Conservation (phyloP, 2,888 invertebrate species). For the Drosophila ustulata region DNA sequence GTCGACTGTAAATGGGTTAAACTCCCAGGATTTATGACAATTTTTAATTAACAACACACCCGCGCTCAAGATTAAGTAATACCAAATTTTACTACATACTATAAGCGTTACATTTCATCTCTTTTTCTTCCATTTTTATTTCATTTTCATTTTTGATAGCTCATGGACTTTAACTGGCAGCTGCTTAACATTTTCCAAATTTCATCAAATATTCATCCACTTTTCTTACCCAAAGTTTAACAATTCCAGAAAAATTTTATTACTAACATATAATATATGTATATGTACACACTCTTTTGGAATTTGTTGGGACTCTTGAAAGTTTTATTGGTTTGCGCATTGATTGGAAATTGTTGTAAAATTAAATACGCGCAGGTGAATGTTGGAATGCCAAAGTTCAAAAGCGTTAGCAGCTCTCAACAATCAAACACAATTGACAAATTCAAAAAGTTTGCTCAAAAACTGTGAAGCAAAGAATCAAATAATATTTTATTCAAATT, state of each 20-base stretch:
- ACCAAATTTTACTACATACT: slow-evolving; percentile 17
- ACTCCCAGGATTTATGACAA: slow-evolving; percentile 74
- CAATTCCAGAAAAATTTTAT: slow-evolving; percentile 20
- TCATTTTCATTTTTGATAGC: slow-evolving; percentile 34
- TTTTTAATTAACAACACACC: slow-evolving; percentile 72
- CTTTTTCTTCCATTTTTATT: slow-evolving; percentile 1
- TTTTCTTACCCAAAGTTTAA: slow-evolving; percentile 24
- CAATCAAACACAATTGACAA: slow-evolving; percentile 55
- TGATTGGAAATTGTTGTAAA: slow-evolving; percentile 50
- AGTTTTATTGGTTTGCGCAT: slow-evolving; percentile 51
- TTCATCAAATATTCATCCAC: slow-evolving; percentile 21
- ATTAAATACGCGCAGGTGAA: slow-evolving; percentile 27
- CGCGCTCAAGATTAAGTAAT: slow-evolving; percentile 22
- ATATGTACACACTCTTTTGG: not conserved
- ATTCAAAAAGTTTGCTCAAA: slow-evolving; percentile 41
- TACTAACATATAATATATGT: slow-evolving; percentile 2
- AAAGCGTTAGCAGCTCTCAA: slow-evolving; percentile 28
- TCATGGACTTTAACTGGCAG: slow-evolving; percentile 34
- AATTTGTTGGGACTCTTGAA: slow-evolving; percentile 27
- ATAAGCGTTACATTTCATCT: slow-evolving; percentile 3
- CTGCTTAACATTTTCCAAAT: slow-evolving; percentile 20
- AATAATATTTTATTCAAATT: not conserved
- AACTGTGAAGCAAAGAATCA: slow-evolving; percentile 12
- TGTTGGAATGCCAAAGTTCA: slow-evolving; percentile 33
- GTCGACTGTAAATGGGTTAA: slow-evolving; percentile 75